A percentile compares a stretch with the other conserved stretches of the same genome.
Conservation (phyloP, 2,797 vertebrate species). For the Spea hammondii region DNA sequence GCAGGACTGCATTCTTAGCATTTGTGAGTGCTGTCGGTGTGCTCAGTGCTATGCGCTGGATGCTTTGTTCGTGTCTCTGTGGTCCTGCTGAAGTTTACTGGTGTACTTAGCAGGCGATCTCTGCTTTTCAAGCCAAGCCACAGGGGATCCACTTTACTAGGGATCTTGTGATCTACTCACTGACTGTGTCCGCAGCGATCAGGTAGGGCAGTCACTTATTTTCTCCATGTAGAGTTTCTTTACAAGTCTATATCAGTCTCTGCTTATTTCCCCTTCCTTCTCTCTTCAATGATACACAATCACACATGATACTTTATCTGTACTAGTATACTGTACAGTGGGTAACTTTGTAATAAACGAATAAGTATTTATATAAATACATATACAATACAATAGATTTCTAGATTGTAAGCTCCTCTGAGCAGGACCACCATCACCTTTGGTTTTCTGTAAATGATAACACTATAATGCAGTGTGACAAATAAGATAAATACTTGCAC, state of each 20-base stretch:
- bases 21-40: constrained; percentile 66
- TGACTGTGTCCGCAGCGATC: constrained; percentile 53
- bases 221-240: background rate
- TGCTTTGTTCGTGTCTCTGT: constrained; percentile 56
- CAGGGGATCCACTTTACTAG: constrained; percentile 55
- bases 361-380: too few species aligned
- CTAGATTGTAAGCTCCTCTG: too few species aligned
- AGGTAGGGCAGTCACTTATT: constrained; percentile 70
- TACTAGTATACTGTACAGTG: too few species aligned
- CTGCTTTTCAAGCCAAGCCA: constrained; percentile 56
- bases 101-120: constrained; percentile 46
- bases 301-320: too few species aligned
- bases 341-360: too few species aligned
- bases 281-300: background rate
- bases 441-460: too few species aligned
- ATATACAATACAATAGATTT: too few species aligned
- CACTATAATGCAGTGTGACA: too few species aligned
- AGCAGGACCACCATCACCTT: too few species aligned
- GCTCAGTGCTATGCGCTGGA: constrained; percentile 56
- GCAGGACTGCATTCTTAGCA: constrained; percentile 61
- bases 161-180: constrained; percentile 53
- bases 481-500: too few species aligned
- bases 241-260: background rate
- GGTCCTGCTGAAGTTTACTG: constrained; percentile 26
- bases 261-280: background rate